Evolutionary conservation across 2,888 invertebrate genomes (phyloP).

Genomic region (Rhamphomyia laevipes): DNA sequence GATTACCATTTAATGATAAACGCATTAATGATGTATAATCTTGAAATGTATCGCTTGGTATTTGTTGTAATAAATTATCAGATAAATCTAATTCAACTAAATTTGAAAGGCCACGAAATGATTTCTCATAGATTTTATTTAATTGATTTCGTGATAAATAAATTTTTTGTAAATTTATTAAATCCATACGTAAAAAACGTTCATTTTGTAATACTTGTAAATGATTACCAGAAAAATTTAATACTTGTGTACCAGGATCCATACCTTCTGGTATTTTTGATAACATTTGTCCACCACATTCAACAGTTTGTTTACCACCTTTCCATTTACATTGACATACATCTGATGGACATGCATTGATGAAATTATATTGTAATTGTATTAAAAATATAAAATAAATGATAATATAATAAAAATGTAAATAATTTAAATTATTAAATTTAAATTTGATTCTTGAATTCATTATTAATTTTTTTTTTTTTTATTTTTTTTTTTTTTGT

Average conservation of each 20-base stretch:
- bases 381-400: too few species aligned
- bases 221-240: conserved; percentile 75
- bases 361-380: too few species aligned
- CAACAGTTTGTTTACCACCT: conserved; percentile 81
- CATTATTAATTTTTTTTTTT: too few species aligned
- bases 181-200: conserved; percentile 62
- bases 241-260: conserved; percentile 74
- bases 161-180: conserved; percentile 79
- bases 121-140: conserved; percentile 62
- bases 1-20: conserved; percentile 68
- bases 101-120: conserved; percentile 75
- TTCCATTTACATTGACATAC: conserved; percentile 86
- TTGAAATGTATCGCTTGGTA: conserved; percentile 68
- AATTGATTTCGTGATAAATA: conserved; percentile 69
- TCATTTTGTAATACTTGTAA: conserved; percentile 66
- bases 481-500: too few species aligned
- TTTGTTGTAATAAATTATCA: conserved; percentile 61
- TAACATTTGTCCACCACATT: conserved; percentile 69
- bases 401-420: too few species aligned
- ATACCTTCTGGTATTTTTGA: conserved; percentile 67
- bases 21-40: conserved; percentile 74
- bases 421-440: too few species aligned
- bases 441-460: too few species aligned
- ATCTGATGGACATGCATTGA: conserved; percentile 48
- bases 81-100: conserved; percentile 81